Evolutionary conservation across 2,888 invertebrate species (phyloP), one percentile per base, ranked within the genome.

Genomic region (Petrolisthes manimaculis): DNA sequence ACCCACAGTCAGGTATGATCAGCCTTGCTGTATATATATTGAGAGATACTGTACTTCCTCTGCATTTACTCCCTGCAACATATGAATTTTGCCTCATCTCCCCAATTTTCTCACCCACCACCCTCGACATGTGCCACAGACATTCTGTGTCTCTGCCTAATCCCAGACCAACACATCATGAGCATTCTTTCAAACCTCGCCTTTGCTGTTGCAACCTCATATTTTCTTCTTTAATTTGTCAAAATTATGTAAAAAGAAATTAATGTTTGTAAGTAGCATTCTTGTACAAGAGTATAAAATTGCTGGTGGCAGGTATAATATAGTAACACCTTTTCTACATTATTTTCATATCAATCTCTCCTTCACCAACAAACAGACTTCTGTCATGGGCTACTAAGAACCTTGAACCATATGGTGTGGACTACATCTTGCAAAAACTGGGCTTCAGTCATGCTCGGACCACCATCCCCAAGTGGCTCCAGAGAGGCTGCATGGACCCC

Each of bases 391-490:
- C 97, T 85, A 98, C 98, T 81, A 98, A 98, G 93, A 97, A 97
- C 92, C 98, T 99, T 92, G 99, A 99, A 93, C 99, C 99, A 0
- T 99, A 99, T 92, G 99, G 99, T 84, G 97, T 99, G 90, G 99
- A 99, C 94, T 99, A 98, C 93, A 98, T 99, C 92, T 95, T 99
- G 83, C 98, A 99, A 94, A 98, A 99, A 94, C 94, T 99, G 75
- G 99, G 99, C 79, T 99, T 99, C 93, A 96, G 97, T 89, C 99
- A 99, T 94, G 99, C 99, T 14, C 95, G 99, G 91, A 98, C 97
- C 91, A 99, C 99, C 87, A 99, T 99, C 93, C 99, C 99, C 88
- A 99, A 99, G 94, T 99, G 99, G 98, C 95, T 99, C 94, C 99
- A 99, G 94, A 95, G 99, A 86, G 99, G 99, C 18, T 97, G 98